Conservation (phyloP, 2,888 invertebrate genomes). For the Eucera pruinosa region DNA sequence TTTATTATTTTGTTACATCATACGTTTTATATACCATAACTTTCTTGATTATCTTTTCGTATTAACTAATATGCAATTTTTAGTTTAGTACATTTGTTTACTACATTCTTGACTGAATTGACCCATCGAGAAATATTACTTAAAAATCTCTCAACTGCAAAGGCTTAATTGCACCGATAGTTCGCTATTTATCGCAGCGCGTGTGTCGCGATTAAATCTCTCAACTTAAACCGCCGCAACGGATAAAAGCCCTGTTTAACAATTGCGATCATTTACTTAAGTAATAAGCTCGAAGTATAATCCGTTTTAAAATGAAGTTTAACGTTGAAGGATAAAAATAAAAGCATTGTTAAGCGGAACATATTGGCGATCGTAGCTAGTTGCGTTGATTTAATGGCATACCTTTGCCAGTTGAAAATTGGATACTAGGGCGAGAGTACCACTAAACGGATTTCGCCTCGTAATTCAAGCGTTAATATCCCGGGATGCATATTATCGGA, state of each 20-base stretch:
- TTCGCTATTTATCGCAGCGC: too few species aligned
- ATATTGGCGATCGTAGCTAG: slow-evolving; percentile 15
- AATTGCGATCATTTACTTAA: not conserved
- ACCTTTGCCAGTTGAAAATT: slow-evolving; percentile 19
- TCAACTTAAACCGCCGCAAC: not conserved
- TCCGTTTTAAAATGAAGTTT: slow-evolving; percentile 1
- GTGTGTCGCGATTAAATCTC: too few species aligned
- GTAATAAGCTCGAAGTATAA: not conserved
- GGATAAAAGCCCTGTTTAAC: not conserved
- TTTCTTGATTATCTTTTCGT: too few species aligned
- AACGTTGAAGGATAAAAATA: not conserved
- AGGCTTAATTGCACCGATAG: too few species aligned
- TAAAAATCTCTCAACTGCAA: too few species aligned
- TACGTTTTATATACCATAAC: too few species aligned
- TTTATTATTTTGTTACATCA: too few species aligned
- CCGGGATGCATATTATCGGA: slow-evolving; percentile 51
- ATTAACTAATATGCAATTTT: too few species aligned
- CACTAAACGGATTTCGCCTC: slow-evolving; percentile 41
- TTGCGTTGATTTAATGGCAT: slow-evolving; percentile 30
- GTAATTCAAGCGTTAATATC: slow-evolving; percentile 49
- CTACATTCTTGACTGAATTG: too few species aligned
- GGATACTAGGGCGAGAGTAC: slow-evolving; percentile 1
- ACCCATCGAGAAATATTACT: too few species aligned
- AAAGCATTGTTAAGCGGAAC: slow-evolving; percentile 9
- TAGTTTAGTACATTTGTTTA: too few species aligned